phyloP scores from a whole-genome alignment of 1,140 invertebrate species.

The Drosophila lacertosa region DNA sequence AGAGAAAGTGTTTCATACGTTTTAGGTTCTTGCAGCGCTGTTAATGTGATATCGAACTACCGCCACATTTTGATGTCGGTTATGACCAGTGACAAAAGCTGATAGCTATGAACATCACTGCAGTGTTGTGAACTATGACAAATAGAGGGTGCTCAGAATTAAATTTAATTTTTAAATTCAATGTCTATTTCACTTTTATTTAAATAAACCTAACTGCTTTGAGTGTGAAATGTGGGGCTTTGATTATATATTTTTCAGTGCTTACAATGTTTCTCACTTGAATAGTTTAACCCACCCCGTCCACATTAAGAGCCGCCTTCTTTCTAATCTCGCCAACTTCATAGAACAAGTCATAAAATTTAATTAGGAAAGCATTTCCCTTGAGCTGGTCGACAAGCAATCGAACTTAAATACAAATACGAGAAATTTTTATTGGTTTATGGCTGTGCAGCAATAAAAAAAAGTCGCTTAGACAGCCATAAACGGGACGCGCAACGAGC shows the following conservation, averaged over 20 bases:
- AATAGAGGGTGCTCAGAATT: slow-evolving; percentile 28
- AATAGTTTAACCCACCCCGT: not conserved
- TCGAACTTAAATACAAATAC: slow-evolving; percentile 60
- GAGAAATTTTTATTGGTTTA: slow-evolving; percentile 75
- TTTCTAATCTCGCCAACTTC: slow-evolving; percentile 66
- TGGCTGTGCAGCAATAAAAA: slow-evolving; percentile 55
- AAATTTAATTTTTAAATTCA: not conserved
- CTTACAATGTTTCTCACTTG: too few relatives aligned
- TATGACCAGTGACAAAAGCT: slow-evolving; percentile 7
- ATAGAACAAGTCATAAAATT: slow-evolving; percentile 76
- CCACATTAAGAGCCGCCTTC: slow-evolving; percentile 55
- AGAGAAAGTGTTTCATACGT: slow-evolving; percentile 1
- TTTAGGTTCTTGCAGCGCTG: not conserved
- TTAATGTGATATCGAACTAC: not conserved
- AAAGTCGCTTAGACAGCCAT: slow-evolving; percentile 49
- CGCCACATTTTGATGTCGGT: too few relatives aligned
- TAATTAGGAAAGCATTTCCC: slow-evolving; percentile 77
- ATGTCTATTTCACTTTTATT: not conserved
- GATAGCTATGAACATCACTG: not conserved
- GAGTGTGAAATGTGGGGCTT: too few relatives aligned
- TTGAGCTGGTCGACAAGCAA: slow-evolving; percentile 41
- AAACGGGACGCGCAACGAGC: slow-evolving; percentile 43
- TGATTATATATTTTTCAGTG: too few relatives aligned
- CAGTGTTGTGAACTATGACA: not conserved
- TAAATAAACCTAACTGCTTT: too few relatives aligned